Base-by-base conservation (phyloP, 2,113 vertebrate species). In the Ginglymostoma cirratum region DNA sequence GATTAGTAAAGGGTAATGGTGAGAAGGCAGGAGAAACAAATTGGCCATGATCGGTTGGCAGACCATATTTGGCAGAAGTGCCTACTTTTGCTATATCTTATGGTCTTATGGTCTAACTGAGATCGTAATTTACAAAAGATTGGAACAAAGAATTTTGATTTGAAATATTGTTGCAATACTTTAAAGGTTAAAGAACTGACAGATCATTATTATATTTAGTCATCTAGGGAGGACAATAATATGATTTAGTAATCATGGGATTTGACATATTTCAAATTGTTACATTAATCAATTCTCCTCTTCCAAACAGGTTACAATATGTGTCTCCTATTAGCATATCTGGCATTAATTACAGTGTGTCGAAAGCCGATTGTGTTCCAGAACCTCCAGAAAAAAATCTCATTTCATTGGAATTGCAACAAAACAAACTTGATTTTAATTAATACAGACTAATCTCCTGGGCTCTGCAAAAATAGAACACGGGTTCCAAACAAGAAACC, bases 391-490 rank as follows among this genome's bases (percentile, higher is more conserved):
- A 52, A 70, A 72, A 95, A 67, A 48, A 6, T 42, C 42, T 52
- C 3, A 52, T 72, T 95, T 72, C 38, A 95, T 93, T 67, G 55
- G 89, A 66, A 93, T 93, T 95, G 69, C 38, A 95, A 48, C 45
- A 95, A 72, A 70, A 72, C 45, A 72, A 95, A 72, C 14, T 30
- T 76, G 94, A 48, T 52, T 72, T 95, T 48, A 72, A 72, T 72
- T 72, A 48, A 67, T 95, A 52, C 27, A 76, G 45, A 95, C 6
- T 45, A 95, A 52, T 69, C 66, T 95, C 66, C 30, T 34, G 94
- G 72, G 94, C 23, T 23, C 45, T 95, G 94, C 30, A 66, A 66
- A 67, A 72, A 72, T 95, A 95, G 67, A 72, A 95, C 93, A 92
- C 24, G 42, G 48, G 93, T 95, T 95, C n/a, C 93, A 95, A 72